Conservation (phyloP, 2,888 invertebrate genomes). For the Dermolepida albohirtum region DNA sequence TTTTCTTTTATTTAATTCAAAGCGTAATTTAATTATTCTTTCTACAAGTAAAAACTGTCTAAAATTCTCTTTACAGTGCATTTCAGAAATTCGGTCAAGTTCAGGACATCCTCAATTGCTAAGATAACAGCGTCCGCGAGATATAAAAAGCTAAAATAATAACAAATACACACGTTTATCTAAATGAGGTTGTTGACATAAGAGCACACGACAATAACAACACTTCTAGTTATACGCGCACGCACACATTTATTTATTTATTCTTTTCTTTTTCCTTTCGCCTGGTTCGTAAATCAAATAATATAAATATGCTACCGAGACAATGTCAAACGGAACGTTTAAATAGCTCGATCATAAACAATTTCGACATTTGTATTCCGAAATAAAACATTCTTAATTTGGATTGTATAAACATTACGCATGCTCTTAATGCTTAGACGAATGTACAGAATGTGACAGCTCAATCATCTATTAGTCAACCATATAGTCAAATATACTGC, state of each 20-base stretch:
- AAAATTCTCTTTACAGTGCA: too few species aligned
- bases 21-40: too few species aligned
- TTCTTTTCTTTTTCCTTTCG: not conserved
- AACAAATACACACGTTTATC: not conserved
- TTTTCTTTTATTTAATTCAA: too few species aligned
- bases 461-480: not conserved
- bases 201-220: conserved; percentile 7
- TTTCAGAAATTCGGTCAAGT: conserved; percentile 12
- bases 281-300: not conserved
- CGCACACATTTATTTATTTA: not conserved
- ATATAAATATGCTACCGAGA: not conserved
- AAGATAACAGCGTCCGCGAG: not conserved
- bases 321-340: not conserved
- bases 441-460: not conserved
- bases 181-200: conserved; percentile 19
- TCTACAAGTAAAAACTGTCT: too few species aligned
- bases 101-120: not conserved
- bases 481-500: not conserved
- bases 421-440: too few species aligned
- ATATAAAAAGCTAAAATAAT: not conserved
- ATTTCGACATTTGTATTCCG: not conserved
- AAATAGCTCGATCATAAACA: conserved; percentile 3
- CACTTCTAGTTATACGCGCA: not conserved
- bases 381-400: conserved; percentile 1
- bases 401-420: not conserved